Evolutionary conservation across 2,888 invertebrate genomes (phyloP).

Genomic region (Lydus trimaculatus): DNA sequence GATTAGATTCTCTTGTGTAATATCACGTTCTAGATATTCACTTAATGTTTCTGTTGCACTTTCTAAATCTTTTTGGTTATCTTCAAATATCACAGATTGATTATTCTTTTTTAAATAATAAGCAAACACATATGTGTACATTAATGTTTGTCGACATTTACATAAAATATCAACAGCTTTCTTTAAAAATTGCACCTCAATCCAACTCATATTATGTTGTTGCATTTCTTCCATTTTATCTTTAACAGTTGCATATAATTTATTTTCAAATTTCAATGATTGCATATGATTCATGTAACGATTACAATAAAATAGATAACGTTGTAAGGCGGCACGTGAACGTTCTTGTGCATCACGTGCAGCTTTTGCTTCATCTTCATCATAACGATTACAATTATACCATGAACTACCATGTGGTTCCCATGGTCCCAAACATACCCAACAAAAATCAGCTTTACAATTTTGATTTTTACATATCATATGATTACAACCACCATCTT

Average conservation of each 20-base stretch:
- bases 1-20: slow-evolving; percentile 95
- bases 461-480: slow-evolving; percentile 99
- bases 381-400: slow-evolving; percentile 97
- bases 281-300: slow-evolving; percentile 99
- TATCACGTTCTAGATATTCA: slow-evolving; percentile 97
- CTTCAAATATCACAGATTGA: slow-evolving; percentile 98
- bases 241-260: slow-evolving; percentile 94
- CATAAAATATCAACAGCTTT: slow-evolving; percentile 97
- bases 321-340: slow-evolving; percentile 91
- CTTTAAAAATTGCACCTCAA: slow-evolving; percentile 98
- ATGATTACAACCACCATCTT: slow-evolving; percentile 99
- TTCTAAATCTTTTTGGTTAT: slow-evolving; percentile 98
- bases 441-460: slow-evolving; percentile 98
- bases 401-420: slow-evolving; percentile 98
- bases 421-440: slow-evolving; percentile 99
- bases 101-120: slow-evolving; percentile 98
- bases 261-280: slow-evolving; percentile 96
- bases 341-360: slow-evolving; percentile 96
- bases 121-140: slow-evolving; percentile 99
- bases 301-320: slow-evolving; percentile 98
- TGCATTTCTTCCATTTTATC: slow-evolving; percentile 99
- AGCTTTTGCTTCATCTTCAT: slow-evolving; percentile 95
- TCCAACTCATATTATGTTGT: slow-evolving; percentile 99
- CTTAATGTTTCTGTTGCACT: slow-evolving; percentile 96
- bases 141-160: slow-evolving; percentile 95